Percentiles rank a stretch among this genome's conserved stretches.
These are phyloP conservation scores for Liasis olivaceus DNA, from an alignment of 2,797 vertebrate genomes.

Conservation along the genomic window DNA sequence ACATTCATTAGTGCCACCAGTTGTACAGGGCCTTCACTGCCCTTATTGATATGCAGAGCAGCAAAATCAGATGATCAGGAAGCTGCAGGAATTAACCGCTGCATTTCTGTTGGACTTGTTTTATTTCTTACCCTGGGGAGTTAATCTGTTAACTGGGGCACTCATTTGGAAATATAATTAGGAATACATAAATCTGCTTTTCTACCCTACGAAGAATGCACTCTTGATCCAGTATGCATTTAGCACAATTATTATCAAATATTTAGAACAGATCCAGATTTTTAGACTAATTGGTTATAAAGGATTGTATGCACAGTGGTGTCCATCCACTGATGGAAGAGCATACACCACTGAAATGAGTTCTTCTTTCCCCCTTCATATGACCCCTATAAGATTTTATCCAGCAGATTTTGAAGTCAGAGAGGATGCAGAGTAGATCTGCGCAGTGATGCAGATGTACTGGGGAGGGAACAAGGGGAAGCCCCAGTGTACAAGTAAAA, in stretches of 20 bases:
- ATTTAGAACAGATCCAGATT: background rate
- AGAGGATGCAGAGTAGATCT: background rate
- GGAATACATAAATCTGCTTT: constrained; percentile 28
- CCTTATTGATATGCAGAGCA: constrained; percentile 38
- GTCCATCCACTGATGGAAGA: background rate
- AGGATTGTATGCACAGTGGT: background rate
- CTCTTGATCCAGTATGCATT: constrained; percentile 1
- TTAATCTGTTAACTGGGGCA: constrained; percentile 16
- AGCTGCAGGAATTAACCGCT: constrained; percentile 44
- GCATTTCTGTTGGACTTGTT: constrained; percentile 45
- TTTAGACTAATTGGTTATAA: background rate
- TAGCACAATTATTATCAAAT: constrained; percentile 8
- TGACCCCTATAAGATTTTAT: background rate
- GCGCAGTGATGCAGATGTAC: background rate
- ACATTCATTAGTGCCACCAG: constrained; percentile 47
- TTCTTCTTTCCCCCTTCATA: background rate
- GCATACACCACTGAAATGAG: background rate
- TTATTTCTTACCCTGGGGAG: constrained; percentile 37
- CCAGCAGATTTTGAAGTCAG: background rate
- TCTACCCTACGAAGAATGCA: constrained; percentile 7
- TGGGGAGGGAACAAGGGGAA: background rate
- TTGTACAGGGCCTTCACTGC: constrained; percentile 33
- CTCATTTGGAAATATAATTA: constrained; percentile 46
- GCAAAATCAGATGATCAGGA: constrained; percentile 50
- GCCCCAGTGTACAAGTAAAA: background rate